Conservation (phyloP, 1,140 invertebrate species). For the Hylaeus anthracinus region DNA sequence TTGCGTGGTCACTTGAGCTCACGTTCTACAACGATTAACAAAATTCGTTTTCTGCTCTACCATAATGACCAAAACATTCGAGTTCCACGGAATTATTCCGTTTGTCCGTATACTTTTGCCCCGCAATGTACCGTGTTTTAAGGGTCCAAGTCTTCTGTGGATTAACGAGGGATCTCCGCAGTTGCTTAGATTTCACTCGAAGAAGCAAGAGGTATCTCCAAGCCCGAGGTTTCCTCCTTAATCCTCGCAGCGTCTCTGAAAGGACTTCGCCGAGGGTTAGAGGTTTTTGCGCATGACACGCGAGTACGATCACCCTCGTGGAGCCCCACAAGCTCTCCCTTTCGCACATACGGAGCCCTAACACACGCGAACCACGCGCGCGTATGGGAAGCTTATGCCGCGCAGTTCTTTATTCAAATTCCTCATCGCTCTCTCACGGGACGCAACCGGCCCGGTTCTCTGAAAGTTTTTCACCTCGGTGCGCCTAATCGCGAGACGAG, state of each 20-base stretch:
- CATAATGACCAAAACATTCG: too few relatives aligned
- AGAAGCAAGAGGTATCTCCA: not conserved
- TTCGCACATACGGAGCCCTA: conserved; percentile 45
- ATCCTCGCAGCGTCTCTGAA: conserved; percentile 13
- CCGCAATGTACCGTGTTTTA: too few relatives aligned
- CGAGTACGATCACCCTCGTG: conserved; percentile 70
- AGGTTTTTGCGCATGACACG: conserved; percentile 71
- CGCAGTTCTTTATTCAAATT: conserved; percentile 69
- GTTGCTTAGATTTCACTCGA: not conserved
- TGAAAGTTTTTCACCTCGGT: not conserved
- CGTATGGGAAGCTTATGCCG: conserved; percentile 16
- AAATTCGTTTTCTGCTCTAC: too few relatives aligned
- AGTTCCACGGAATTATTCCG: too few relatives aligned
- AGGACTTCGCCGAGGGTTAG: conserved; percentile 41
- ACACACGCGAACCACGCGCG: conserved; percentile 38
- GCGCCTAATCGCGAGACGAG: conserved; percentile 8
- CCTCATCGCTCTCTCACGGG: conserved; percentile 32
- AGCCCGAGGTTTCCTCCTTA: conserved; percentile 7
- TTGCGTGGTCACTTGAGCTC: too few relatives aligned
- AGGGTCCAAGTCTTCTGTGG: not conserved
- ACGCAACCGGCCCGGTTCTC: not conserved
- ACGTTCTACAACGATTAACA: too few relatives aligned
- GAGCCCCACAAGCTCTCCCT: conserved; percentile 50
- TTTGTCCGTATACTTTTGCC: too few relatives aligned
- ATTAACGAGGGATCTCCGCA: too few relatives aligned